phyloP scores from a whole-genome alignment of 1,140 invertebrate genomes.

The Pseudomyrmex sp. region DNA sequence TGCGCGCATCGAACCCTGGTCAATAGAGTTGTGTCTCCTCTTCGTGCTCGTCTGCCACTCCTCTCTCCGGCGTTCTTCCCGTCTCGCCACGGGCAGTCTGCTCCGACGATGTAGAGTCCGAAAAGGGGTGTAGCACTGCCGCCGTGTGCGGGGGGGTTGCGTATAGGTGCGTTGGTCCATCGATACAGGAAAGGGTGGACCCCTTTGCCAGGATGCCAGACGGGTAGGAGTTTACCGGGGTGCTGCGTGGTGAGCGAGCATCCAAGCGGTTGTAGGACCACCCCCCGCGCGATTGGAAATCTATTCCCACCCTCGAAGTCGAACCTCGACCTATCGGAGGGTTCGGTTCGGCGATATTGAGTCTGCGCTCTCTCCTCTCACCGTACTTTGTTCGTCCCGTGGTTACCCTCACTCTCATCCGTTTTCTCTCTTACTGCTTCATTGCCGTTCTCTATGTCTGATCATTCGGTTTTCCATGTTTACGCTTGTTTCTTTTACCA shows the following conservation, averaged over 20 bases:
- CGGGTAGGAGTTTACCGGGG: constrained; percentile 70
- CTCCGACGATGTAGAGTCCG: constrained; percentile 64
- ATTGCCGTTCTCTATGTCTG: constrained; percentile 31
- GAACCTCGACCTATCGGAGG: constrained; percentile 86
- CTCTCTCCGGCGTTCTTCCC: constrained; percentile 60
- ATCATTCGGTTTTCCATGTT: constrained; percentile 15
- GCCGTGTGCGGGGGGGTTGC: constrained; percentile 72
- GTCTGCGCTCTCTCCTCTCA: constrained; percentile 82
- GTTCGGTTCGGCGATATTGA: constrained; percentile 85
- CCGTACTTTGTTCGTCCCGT: constrained; percentile 53
- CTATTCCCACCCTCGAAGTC: constrained; percentile 85
- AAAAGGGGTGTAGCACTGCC: constrained; percentile 65
- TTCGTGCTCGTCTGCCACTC: constrained; percentile 69
- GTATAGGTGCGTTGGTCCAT: constrained; percentile 82
- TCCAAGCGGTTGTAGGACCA: constrained; percentile 77
- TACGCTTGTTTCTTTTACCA: background rate
- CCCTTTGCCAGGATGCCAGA: constrained; percentile 65
- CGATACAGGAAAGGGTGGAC: constrained; percentile 81
- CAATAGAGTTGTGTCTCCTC: constrained; percentile 82
- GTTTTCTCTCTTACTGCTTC: constrained; percentile 18
- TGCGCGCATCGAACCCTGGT: constrained; percentile 86
- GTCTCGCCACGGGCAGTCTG: constrained; percentile 62
- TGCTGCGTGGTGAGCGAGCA: constrained; percentile 66
- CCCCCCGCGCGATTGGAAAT: constrained; percentile 85
- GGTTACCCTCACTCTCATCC: constrained; percentile 43